These are phyloP conservation scores for Caenorhabditis uteleia DNA, from an alignment of 2,888 invertebrate genomes.

Conservation along the genomic window DNA sequence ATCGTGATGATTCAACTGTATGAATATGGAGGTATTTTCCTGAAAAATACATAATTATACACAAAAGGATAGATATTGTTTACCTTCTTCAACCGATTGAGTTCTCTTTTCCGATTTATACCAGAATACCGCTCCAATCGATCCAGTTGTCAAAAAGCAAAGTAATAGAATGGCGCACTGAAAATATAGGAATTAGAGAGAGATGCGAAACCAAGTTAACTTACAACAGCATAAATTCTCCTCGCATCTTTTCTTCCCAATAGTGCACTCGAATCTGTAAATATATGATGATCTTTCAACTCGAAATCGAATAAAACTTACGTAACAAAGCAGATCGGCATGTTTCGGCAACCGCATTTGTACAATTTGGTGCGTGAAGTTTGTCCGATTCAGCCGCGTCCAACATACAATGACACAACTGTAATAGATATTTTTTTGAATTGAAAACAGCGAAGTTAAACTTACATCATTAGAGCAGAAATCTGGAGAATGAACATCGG, in stretches of 20 bases:
- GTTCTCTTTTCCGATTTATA: background rate
- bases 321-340: constrained; percentile 18
- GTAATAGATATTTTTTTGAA: constrained; percentile 1
- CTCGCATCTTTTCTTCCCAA: too few species aligned
- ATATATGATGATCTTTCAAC: background rate
- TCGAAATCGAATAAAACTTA: background rate
- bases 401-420: constrained; percentile 31
- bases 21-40: constrained; percentile 33
- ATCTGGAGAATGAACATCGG: constrained; percentile 20
- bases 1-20: constrained; percentile 29
- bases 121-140: constrained; percentile 5
- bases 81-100: too few species aligned
- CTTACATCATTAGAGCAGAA: constrained; percentile 32
- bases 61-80: too few species aligned
- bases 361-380: background rate
- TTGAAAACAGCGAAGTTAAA: too few species aligned
- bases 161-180: constrained; percentile 3
- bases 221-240: too few species aligned
- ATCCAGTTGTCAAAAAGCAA: background rate
- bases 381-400: constrained; percentile 21
- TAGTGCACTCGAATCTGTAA: constrained; percentile 25
- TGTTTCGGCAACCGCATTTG: constrained; percentile 3
- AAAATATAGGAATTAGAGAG: background rate
- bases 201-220: too few species aligned
- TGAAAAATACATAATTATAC: constrained; percentile 3